phyloP scores from a whole-genome alignment of 1,140 invertebrate genomes.

The Parapsyche elsis region DNA sequence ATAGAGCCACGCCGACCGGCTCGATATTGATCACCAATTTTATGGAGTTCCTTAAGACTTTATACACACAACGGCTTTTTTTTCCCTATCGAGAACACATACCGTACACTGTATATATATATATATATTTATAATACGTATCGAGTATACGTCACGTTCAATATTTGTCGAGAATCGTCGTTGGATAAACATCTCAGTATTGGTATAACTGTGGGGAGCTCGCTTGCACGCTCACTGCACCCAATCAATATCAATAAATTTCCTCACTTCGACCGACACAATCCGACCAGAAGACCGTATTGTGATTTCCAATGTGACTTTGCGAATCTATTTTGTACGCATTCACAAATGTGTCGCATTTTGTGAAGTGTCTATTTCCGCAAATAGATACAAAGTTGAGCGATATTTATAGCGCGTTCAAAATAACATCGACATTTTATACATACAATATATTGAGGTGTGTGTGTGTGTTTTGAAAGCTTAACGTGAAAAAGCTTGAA shows the following conservation, averaged over 20 bases:
- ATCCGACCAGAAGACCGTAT: neutral
- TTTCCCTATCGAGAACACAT: neutral
- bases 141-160: neutral
- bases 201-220: neutral
- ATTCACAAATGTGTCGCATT: neutral
- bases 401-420: no score
- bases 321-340: neutral
- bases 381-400: no score
- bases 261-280: neutral
- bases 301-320: neutral
- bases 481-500: no score
- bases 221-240: neutral
- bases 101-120: neutral
- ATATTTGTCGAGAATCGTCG: neutral
- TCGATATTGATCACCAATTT: constrained; percentile 17
- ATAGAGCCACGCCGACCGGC: constrained; percentile 11
- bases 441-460: no score
- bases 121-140: neutral
- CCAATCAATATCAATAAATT: constrained; percentile 5
- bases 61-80: neutral
- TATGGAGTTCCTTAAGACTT: neutral
- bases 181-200: neutral
- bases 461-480: no score
- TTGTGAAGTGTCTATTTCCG: no score
- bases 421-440: no score